Conservation (phyloP, 2,888 invertebrate species). For the Baccha elongata region DNA sequence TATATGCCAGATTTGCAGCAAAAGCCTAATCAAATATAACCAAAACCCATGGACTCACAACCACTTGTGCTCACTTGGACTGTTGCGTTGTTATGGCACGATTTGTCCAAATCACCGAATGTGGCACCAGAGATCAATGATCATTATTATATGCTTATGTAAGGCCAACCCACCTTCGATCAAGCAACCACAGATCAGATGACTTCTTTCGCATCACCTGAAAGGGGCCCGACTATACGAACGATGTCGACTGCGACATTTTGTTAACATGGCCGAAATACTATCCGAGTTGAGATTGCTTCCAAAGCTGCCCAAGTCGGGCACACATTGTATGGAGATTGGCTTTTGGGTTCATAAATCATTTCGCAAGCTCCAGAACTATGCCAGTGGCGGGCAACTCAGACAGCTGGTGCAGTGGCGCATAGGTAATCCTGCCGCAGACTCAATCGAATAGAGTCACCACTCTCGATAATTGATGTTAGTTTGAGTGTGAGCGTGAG, state of each 20-base stretch:
- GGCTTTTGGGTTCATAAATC: constrained; percentile 65
- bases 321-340: constrained; percentile 62
- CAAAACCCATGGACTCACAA: constrained; percentile 1
- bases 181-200: constrained; percentile 29
- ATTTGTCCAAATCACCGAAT: constrained; percentile 73
- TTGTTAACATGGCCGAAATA: constrained; percentile 66
- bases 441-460: constrained; percentile 50
- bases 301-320: constrained; percentile 19
- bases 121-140: constrained; percentile 73
- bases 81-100: constrained; percentile 52
- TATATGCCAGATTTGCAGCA: background rate
- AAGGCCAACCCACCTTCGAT: constrained; percentile 32
- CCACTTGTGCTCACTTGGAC: constrained; percentile 50
- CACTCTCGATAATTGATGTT: constrained; percentile 49
- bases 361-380: constrained; percentile 63
- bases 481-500: constrained; percentile 42
- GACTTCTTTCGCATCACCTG: constrained; percentile 57
- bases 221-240: constrained; percentile 19
- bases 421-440: constrained; percentile 40
- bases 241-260: constrained; percentile 42
- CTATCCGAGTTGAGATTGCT: constrained; percentile 27
- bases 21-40: constrained; percentile 25
- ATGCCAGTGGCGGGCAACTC: constrained; percentile 16
- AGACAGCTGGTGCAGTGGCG: background rate
- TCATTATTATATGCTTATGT: constrained; percentile 54